Base-by-base conservation (phyloP, 2,888 invertebrate species). In the Pristionchus japonicus region DNA sequence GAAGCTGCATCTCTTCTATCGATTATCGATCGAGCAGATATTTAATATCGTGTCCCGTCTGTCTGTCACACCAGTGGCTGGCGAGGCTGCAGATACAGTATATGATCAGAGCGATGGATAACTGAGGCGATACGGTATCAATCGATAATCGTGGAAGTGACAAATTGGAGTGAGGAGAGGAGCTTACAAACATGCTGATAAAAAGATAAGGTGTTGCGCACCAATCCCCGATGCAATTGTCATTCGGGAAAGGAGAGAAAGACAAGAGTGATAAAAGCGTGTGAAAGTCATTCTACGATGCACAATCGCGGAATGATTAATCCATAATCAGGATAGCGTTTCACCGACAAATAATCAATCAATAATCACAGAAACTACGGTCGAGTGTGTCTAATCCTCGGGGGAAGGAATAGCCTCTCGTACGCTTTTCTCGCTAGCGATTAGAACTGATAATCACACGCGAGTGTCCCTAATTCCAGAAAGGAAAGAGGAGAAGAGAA, bases 1-100 rank as follows among this genome's bases (percentile, higher is more conserved):
- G 92, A 87, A 93, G 88, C 47, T 90, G 87, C 87, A 74, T 88
- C 27, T 23, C 23, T 23, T 52, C 52, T 57, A 57, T 77, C 70
- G 77, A 27, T 20, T 57, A 64, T 64, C 64, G 64, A 47, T 70
- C 70, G 43, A 43, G 13, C 47, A 9, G 37, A 37, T 37, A 37
- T 37, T 70, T 23, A 23, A 57, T 70, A 70, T 70, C 40, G 23
- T n/a, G n/a, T 77, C 77, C 77, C 77, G n/a, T 43, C 77, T 77
- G 77, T 77, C 77, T 77, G 27, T 77, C 77, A 40, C 31, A 17
- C 23, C 77, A 15, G 17, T 9, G 27, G 77, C 31, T n/a, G 77
- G 43, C 43, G 77, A 77, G 77, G 77, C 77, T 77, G 77, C 9
- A 77, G n/a, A 47, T 77, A 77, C 47, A 11, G 47, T 43, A 67